Base-by-base conservation (phyloP, 2,113 vertebrate genomes). In the Saccopteryx leptura region DNA sequence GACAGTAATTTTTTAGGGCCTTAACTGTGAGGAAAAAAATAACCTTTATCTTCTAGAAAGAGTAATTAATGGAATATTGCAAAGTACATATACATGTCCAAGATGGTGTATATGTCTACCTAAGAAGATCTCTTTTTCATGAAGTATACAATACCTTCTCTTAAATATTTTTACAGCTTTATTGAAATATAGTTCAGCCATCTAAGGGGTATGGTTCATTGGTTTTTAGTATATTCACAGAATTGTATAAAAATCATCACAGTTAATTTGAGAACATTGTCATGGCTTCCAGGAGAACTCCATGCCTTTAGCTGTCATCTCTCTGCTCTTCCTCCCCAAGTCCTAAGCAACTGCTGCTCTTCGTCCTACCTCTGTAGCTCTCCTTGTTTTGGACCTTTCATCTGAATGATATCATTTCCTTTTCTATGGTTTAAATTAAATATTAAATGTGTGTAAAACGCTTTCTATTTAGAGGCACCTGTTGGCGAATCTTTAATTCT, bases 221-320 rank as follows among this genome's bases (percentile, higher is more conserved):
- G 12, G 3, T 14, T 88, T 95, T 76, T 71, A 80, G 46, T 48
- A 9, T 76, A 39, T 68, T 82, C 23, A 83, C 48, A 91, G 61
- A 85, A 28, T 61, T 60, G 61, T 78, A n/a, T 31, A 91, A 8
- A 9, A 26, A 65, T 72, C 56, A 48, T 9, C 39, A 68, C 3
- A 85, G 46, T 93, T 56, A 68, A 23, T 72, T 87, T 90, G 86
- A 81, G 87, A 81, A 85, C 18, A 92, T 93, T 88, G 82, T 81
- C 19, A 23, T 56, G 19, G 61, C 26, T 31, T 86, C 9, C 24
- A 33, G 39, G 90, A 90, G 68, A 92, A 93, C 52, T 23, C 14
- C 9, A 0, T 17, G 28, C 4, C 1, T 19, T 48, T 46, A 39
- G 33, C 50, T 91, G 0, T 61, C 75, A 11, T 66, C 31, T 39